Evolutionary conservation across 1,140 invertebrate species (phyloP).

Genomic region (Brachionus plicatilis): DNA sequence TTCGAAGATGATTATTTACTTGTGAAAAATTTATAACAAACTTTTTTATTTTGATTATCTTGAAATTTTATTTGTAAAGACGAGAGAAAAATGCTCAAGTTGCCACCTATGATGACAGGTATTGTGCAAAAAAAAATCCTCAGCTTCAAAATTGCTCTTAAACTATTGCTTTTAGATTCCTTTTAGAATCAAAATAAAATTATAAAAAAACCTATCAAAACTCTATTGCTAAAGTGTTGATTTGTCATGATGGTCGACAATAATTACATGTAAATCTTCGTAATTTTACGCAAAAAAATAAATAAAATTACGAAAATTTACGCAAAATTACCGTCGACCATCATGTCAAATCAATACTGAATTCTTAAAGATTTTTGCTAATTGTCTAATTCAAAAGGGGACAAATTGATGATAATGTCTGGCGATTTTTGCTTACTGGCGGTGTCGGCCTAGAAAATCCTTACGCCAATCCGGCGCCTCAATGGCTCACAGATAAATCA

Average conservation of each 20-base stretch:
- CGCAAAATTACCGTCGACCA: no score
- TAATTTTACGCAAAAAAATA: no score
- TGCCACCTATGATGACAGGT: background rate
- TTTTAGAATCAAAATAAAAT: background rate
- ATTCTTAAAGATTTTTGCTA: background rate
- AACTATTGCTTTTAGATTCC: background rate
- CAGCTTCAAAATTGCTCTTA: background rate
- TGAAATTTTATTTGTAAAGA: background rate
- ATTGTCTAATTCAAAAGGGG: slow-evolving; percentile 49
- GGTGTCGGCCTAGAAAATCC: slow-evolving; percentile 75
- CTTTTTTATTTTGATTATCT: background rate
- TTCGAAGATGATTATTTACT: no score
- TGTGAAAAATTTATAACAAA: no score
- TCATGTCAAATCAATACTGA: no score
- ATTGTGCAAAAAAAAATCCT: background rate
- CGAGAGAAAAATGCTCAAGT: slow-evolving; percentile 36
- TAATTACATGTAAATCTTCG: no score
- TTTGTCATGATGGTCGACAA: no score
- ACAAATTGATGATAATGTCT: slow-evolving; percentile 65
- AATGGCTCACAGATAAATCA: slow-evolving; percentile 68
- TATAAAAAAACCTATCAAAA: background rate
- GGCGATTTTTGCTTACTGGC: slow-evolving; percentile 84
- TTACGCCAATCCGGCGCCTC: slow-evolving; percentile 61
- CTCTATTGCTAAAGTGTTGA: background rate
- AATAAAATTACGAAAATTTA: no score